phyloP scores from a whole-genome alignment of 1,140 invertebrate genomes.

The Drosophila pallidifrons region DNA sequence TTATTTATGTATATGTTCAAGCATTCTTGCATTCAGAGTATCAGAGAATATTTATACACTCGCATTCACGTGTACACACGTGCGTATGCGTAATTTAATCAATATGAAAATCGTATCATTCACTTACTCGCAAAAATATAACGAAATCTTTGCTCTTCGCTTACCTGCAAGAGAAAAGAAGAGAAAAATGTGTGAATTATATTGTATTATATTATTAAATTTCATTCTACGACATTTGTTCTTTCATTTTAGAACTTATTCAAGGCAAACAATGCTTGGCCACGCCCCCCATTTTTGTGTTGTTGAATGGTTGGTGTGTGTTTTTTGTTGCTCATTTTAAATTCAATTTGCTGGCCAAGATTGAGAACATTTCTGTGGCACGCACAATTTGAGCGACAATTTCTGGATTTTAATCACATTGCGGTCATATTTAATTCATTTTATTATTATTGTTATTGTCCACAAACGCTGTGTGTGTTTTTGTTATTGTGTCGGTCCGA shows the following conservation, averaged over 20 bases:
- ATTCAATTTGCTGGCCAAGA: conserved; percentile 67
- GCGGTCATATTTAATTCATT: conserved; percentile 78
- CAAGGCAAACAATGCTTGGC: neutral
- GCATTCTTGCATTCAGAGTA: neutral
- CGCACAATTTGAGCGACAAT: conserved; percentile 42
- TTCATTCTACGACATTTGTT: neutral
- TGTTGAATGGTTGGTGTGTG: neutral
- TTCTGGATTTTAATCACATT: conserved; percentile 57
- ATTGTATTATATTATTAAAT: conserved; percentile 17
- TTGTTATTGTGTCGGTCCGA: conserved; percentile 54
- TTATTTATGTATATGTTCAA: too few species aligned
- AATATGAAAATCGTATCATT: conserved; percentile 75
- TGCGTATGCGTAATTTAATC: conserved; percentile 68
- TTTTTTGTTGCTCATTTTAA: conserved; percentile 55
- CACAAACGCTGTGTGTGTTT: conserved; percentile 50
- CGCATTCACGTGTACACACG: neutral
- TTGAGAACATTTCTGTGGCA: conserved; percentile 51
- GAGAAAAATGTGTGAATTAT: conserved; percentile 33
- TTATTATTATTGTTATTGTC: conserved; percentile 77
- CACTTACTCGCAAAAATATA: conserved; percentile 70
- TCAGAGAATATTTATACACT: conserved; percentile 1
- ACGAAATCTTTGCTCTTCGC: conserved; percentile 40
- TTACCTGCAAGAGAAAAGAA: conserved; percentile 58
- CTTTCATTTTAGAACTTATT: neutral
- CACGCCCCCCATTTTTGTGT: conserved; percentile 22